These are phyloP conservation scores for Threskiornis aethiopicus DNA, from an alignment of 2,797 vertebrate genomes.

Conservation along the genomic window DNA sequence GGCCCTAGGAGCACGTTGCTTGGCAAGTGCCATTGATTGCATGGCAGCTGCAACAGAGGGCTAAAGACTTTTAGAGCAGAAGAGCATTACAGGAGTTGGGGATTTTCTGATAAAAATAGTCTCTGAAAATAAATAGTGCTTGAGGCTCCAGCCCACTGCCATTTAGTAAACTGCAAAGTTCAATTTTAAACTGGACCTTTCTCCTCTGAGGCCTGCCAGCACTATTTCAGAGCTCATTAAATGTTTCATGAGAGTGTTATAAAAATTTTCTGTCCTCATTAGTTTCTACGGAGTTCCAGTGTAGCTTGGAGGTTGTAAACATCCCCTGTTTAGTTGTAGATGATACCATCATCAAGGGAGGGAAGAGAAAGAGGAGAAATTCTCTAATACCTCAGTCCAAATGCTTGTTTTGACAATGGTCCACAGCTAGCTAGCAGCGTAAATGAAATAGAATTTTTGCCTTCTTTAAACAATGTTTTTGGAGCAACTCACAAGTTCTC, in stretches of 20 bases:
- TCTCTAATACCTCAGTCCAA: neutral
- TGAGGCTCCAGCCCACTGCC: neutral
- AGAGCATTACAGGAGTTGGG: neutral
- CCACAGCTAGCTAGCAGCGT: neutral
- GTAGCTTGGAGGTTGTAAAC: neutral
- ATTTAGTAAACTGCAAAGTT: neutral
- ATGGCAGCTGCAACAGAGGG: neutral
- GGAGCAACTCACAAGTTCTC: neutral
- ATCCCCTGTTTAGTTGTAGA: neutral
- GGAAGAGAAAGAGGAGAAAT: neutral
- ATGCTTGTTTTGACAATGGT: neutral
- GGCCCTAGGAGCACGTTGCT: neutral
- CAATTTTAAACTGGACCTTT: neutral
- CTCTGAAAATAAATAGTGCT: neutral
- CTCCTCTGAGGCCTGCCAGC: conserved; percentile 10
- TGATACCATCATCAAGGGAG: neutral
- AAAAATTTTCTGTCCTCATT: conserved; percentile 12
- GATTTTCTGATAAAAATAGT: conserved; percentile 20
- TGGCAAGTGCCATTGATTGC: neutral
- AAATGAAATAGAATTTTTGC: neutral
- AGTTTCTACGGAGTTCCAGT: neutral
- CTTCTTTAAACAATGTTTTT: neutral
- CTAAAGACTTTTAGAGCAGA: neutral
- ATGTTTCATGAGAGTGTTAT: neutral
- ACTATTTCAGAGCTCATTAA: conserved; percentile 15